These are phyloP conservation scores for Agonopterix arenella DNA, from an alignment of 2,888 invertebrate species.

Conservation along the genomic window DNA sequence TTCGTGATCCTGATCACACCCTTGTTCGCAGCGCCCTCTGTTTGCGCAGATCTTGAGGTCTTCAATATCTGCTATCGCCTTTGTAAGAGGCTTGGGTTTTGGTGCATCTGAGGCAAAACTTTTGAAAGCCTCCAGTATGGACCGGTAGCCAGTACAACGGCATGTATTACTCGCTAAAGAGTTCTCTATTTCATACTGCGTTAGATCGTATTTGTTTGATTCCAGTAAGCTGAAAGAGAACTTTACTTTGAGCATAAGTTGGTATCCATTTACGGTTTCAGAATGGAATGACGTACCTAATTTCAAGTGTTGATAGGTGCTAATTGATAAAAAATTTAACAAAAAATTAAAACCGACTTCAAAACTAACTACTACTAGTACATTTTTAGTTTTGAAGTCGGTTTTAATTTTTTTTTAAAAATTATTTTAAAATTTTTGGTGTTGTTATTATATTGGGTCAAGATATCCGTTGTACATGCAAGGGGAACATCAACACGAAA, in stretches of 20 bases:
- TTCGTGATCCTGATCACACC: background rate
- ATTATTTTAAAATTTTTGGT: too few species aligned
- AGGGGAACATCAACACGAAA: too few species aligned
- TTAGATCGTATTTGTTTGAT: conserved; percentile 47
- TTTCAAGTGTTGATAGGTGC: too few species aligned
- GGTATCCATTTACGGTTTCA: too few species aligned
- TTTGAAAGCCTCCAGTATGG: conserved; percentile 80
- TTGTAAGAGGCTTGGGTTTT: conserved; percentile 10
- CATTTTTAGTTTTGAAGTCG: too few species aligned
- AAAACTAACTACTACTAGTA: too few species aligned
- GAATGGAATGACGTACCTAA: too few species aligned
- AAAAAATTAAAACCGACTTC: too few species aligned
- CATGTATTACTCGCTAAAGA: conserved; percentile 85
- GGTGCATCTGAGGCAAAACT: conserved; percentile 69
- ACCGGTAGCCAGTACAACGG: conserved; percentile 82
- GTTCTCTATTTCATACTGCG: conserved; percentile 80
- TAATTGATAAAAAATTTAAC: too few species aligned
- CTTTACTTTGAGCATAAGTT: background rate
- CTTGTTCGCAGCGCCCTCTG: background rate
- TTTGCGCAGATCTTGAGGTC: conserved; percentile 27
- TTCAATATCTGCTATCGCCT: conserved; percentile 33
- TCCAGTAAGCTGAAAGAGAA: conserved; percentile 47
- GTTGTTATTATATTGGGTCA: too few species aligned
- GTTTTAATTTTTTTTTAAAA: too few species aligned
- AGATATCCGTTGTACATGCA: too few species aligned